phyloP scores from a whole-genome alignment of 2,113 vertebrate species.

The Physeter macrocephalus region DNA sequence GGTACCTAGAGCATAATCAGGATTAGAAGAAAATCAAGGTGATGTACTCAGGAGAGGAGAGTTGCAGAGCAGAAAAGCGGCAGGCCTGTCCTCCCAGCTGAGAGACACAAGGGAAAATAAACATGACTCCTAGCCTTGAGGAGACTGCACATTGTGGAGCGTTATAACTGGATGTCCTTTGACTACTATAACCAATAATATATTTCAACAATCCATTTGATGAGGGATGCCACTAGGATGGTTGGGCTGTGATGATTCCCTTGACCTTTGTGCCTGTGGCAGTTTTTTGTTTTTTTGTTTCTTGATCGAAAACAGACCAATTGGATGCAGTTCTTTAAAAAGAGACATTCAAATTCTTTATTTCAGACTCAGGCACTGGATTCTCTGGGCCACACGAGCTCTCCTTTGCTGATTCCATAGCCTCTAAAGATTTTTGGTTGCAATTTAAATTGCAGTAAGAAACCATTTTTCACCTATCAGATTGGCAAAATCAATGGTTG shows the following conservation, averaged over 20 bases:
- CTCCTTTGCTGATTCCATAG: neutral
- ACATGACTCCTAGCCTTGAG: neutral
- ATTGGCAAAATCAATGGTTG: neutral
- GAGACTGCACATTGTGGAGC: neutral
- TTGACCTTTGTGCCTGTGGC: neutral
- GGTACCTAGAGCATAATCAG: neutral
- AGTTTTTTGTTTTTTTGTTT: neutral
- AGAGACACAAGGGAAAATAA: neutral
- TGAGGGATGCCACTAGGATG: neutral
- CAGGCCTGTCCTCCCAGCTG: neutral
- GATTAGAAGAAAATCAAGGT: neutral
- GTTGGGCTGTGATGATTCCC: neutral
- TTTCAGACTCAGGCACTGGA: neutral
- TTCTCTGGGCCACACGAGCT: neutral
- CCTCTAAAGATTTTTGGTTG: neutral
- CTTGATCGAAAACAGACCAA: neutral
- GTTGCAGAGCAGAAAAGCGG: neutral
- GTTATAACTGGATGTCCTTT: neutral
- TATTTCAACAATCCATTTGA: neutral
- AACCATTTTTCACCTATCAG: neutral
- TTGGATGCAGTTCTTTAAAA: neutral
- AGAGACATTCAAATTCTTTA: neutral
- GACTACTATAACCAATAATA: neutral
- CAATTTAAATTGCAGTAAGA: neutral
- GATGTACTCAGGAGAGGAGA: neutral